phyloP scores from a whole-genome alignment of 1,140 invertebrate species.

The Caenorhabditis elegans region WBcel235 BX284605.5:10149501-10150000 shows the following conservation, averaged over 20 bases:
- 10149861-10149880: neutral
- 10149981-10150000: neutral
- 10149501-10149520: conserved; percentile 35
- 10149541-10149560: neutral
- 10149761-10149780: neutral
- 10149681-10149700: too few relatives aligned
- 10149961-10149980: conserved; percentile 17
- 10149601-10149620: neutral
- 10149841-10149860: neutral
- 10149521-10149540: conserved; percentile 25
- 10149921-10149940: conserved; percentile 7
- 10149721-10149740: conserved; percentile 21
- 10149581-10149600: neutral
- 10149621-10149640: neutral
- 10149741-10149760: conserved; percentile 6
- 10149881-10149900: too few relatives aligned
- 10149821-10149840: conserved; percentile 2
- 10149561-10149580: neutral
- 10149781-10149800: conserved; percentile 18
- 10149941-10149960: conserved; percentile 25
- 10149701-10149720: neutral
- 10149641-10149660: neutral
- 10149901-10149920: conserved; percentile 25
- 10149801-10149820: conserved; percentile 1
- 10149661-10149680: neutral